Base-by-base conservation (phyloP, 1,140 invertebrate genomes). In the Drosophila bifasciata region DNA sequence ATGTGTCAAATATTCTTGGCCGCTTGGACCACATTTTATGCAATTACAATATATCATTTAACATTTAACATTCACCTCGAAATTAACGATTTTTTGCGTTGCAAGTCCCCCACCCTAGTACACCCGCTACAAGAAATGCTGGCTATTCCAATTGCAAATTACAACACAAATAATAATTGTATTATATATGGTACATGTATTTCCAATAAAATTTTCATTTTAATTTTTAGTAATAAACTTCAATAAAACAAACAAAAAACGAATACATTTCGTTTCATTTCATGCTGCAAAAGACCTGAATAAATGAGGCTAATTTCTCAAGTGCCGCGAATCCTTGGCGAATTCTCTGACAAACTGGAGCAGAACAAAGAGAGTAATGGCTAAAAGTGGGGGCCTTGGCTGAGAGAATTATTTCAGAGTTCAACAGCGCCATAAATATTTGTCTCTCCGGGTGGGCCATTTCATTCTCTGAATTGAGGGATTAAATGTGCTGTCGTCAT, bases 201-300 rank as follows among this genome's bases (percentile, higher is more conserved):
- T 76, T 76, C 73, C 62, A 76, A 69, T 76, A 69, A 74, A 53
- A 67, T 68, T 75, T 75, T 75, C 55, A 61, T 76, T 76, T 76
- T 76, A 61, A 72, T 68, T 76, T 69, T 76, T 76, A 76, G 73
- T 76, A 76, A 76, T 76, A 76, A 76, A 76, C 72, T 75, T 75
- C 61, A 75, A 76, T 76, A 76, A 76, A 76, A 76, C 32, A 45
- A 69, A 16, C 43, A 56, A 68, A 74, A 74, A 68, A 45, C 23
- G 61, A 19, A 59, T 21, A 61, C 52, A 50, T 52, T 41, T 28
- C n/a, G 51, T 56, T 62, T 56, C 58, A 44, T 25, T 67, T 41
- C 9, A 16, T 9, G 17, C 23, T 55, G 17, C 46, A 15, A 25
- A 52, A 49, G 43, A 46, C 40, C 40, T 32, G 44, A 75, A 75